These are phyloP conservation scores for Nesidiocoris tenuis DNA, from an alignment of 2,888 invertebrate species.

Conservation along the genomic window DNA sequence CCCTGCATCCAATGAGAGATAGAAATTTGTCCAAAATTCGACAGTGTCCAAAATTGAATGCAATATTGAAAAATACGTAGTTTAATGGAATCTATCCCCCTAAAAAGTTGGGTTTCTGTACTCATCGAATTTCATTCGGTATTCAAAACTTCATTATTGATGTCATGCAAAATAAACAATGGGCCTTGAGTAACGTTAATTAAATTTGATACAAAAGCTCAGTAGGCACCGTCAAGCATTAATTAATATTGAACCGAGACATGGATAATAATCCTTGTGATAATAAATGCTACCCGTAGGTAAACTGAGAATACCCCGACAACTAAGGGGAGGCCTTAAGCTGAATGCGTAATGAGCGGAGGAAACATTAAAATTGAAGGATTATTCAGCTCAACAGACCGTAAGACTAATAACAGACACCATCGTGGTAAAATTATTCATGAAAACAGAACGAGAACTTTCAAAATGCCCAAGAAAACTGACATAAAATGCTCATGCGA, in stretches of 20 bases:
- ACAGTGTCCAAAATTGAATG: too few species aligned
- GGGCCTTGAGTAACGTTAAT: too few species aligned
- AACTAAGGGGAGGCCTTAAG: not conserved
- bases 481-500: not conserved
- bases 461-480: not conserved
- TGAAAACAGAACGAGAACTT: not conserved
- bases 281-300: not conserved
- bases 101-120: too few species aligned
- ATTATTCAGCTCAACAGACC: not conserved
- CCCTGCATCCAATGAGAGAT: too few species aligned
- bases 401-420: not conserved
- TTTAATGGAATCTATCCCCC: too few species aligned
- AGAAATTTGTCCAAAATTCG: too few species aligned
- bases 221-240: not conserved
- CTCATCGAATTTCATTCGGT: too few species aligned
- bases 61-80: too few species aligned
- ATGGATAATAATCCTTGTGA: not conserved
- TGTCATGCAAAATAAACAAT: too few species aligned
- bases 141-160: too few species aligned
- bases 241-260: not conserved
- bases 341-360: not conserved
- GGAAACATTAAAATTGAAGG: not conserved
- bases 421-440: not conserved
- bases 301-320: not conserved
- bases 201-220: not conserved